Percentiles rank a stretch among this genome's conserved stretches.
Evolutionary conservation across 2,797 vertebrate species (phyloP).

Genomic region (Merluccius polli): DNA sequence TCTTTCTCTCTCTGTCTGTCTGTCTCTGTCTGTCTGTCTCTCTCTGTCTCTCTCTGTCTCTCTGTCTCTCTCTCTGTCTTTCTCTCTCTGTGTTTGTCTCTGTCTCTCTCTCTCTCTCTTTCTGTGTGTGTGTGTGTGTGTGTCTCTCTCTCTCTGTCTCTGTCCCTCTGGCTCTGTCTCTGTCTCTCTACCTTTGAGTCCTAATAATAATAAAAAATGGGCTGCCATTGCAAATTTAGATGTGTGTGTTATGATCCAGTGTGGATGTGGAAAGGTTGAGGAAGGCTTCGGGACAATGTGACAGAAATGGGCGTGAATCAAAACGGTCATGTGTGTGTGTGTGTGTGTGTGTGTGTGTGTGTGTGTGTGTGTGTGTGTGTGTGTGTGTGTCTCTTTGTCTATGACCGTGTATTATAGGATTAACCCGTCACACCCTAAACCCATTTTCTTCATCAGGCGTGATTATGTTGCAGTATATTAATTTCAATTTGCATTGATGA

Average conservation of each 20-base stretch:
- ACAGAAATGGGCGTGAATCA: slow-evolving; percentile 28
- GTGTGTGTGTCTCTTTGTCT: neutral
- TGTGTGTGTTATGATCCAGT: slow-evolving; percentile 29
- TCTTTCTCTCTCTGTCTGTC: too few species aligned
- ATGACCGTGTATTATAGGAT: neutral
- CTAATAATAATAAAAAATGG: neutral
- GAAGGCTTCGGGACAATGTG: slow-evolving; percentile 12
- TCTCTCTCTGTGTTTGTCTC: slow-evolving; percentile 38
- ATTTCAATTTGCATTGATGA: neutral
- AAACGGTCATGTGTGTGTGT: slow-evolving; percentile 6
- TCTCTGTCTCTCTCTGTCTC: too few species aligned
- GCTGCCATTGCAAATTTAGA: slow-evolving; percentile 11
- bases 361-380: neutral
- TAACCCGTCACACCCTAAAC: neutral
- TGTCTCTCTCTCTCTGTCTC: slow-evolving; percentile 52
- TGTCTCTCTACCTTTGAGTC: slow-evolving; percentile 26
- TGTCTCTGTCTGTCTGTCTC: neutral
- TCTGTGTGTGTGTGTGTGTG: too few species aligned
- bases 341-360: neutral
- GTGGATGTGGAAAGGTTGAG: slow-evolving; percentile 15
- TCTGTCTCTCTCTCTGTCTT: too few species aligned
- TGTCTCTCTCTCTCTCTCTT: slow-evolving; percentile 52
- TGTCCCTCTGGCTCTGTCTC: slow-evolving; percentile 50
- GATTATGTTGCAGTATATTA: neutral
- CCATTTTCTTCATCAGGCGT: neutral